These are phyloP conservation scores for Diabrotica balteata DNA, from an alignment of 2,888 invertebrate species.

Conservation along the genomic window DNA sequence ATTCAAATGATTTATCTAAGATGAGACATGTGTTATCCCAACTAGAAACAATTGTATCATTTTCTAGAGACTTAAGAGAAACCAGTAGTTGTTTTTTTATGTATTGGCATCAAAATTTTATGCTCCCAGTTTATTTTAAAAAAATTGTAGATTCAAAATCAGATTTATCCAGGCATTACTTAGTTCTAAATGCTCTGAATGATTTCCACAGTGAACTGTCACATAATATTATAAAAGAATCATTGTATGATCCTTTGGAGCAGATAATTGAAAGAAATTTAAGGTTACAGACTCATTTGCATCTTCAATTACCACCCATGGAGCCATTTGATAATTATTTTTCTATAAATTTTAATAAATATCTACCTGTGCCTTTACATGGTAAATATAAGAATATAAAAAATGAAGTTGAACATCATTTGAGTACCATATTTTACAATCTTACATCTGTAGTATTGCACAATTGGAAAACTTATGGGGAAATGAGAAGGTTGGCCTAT, in stretches of 20 bases:
- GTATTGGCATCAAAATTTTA: constrained; percentile 77
- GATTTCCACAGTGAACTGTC: constrained; percentile 43
- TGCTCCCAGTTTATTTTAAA: constrained; percentile 78
- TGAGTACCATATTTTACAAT: constrained; percentile 96
- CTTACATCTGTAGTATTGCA: constrained; percentile 95
- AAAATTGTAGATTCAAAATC: constrained; percentile 73
- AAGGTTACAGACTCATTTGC: constrained; percentile 89
- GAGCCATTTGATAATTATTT: constrained; percentile 55
- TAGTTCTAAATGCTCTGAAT: constrained; percentile 53
- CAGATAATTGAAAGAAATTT: constrained; percentile 91
- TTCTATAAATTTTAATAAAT: constrained; percentile 52
- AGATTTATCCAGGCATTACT: constrained; percentile 69
- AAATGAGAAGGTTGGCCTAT: constrained; percentile 92
- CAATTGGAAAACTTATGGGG: constrained; percentile 97
- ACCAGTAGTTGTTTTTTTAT: constrained; percentile 80
- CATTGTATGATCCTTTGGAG: constrained; percentile 76
- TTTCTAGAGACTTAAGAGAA: constrained; percentile 65
- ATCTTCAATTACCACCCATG: constrained; percentile 77
- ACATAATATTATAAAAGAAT: constrained; percentile 62
- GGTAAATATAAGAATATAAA: constrained; percentile 56
- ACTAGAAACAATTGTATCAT: constrained; percentile 69
- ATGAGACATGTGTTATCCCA: constrained; percentile 70
- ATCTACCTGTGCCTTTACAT: constrained; percentile 53
- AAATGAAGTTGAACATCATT: constrained; percentile 80
- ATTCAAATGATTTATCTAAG: constrained; percentile 70